phyloP scores from a whole-genome alignment of 2,888 invertebrate genomes.

The Lasius fuliginosus region DNA sequence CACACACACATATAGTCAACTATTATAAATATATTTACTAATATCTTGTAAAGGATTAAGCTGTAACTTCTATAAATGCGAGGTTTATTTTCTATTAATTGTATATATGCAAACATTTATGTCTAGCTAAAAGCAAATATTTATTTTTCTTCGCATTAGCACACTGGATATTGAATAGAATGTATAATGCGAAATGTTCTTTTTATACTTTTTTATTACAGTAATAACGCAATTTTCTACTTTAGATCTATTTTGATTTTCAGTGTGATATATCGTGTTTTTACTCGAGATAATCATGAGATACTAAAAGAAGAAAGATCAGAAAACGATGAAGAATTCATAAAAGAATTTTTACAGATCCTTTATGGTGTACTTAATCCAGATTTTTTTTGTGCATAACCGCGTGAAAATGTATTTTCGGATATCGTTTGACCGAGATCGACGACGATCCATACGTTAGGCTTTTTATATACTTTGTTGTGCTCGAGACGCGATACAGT shows the following conservation, averaged over 20 bases:
- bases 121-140: background rate
- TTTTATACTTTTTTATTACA: background rate
- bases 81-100: background rate
- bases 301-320: background rate
- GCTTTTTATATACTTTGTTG: background rate
- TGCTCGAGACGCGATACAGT: background rate
- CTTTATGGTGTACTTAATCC: background rate
- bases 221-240: background rate
- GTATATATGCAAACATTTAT: background rate
- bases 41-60: background rate
- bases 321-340: background rate
- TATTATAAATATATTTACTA: background rate
- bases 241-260: background rate
- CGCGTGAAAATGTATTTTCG: background rate
- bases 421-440: background rate
- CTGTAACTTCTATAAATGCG: background rate
- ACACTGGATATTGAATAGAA: background rate
- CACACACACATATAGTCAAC: background rate
- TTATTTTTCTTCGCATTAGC: background rate
- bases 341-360: background rate
- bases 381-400: background rate
- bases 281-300: background rate
- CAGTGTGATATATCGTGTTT: background rate
- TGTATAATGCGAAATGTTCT: background rate
- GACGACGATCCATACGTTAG: background rate